These are phyloP conservation scores for Phanerotoma sp. DNA, from an alignment of 2,888 invertebrate species.

Conservation along the genomic window DNA sequence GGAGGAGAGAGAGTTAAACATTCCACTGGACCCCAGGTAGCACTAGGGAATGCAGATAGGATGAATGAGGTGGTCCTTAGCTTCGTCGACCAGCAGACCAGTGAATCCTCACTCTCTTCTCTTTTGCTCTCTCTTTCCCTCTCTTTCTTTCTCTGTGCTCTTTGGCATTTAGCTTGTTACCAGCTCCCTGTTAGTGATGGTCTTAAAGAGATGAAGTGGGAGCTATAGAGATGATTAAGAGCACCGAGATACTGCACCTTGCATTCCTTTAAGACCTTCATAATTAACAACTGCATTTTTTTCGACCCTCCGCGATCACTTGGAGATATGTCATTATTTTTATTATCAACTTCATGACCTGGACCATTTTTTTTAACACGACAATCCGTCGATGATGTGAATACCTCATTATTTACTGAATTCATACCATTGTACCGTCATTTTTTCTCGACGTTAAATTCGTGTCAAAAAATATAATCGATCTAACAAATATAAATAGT, in stretches of 20 bases:
- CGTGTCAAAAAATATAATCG: too few species aligned
- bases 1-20: conserved; percentile 36
- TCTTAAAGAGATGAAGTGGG: background rate
- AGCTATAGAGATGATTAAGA: conserved; percentile 9
- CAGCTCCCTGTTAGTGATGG: background rate
- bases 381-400: too few species aligned
- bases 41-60: conserved; percentile 55
- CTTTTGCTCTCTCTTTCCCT: conserved; percentile 23
- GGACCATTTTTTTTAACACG: too few species aligned
- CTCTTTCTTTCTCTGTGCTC: background rate
- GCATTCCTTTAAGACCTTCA: conserved; percentile 16
- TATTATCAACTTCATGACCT: background rate
- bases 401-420: too few species aligned
- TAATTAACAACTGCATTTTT: conserved; percentile 29
- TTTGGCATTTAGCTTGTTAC: conserved; percentile 3
- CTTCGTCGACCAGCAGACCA: conserved; percentile 40
- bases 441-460: too few species aligned
- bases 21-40: conserved; percentile 54
- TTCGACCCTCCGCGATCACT: background rate
- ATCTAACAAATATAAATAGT: too few species aligned
- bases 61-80: conserved; percentile 54
- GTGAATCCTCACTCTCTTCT: conserved; percentile 29
- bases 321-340: background rate
- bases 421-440: too few species aligned
- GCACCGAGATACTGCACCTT: conserved; percentile 8